phyloP scores from a whole-genome alignment of 37 sponge, comb jelly and placozoan species.

The Crambe crambe region DNA sequence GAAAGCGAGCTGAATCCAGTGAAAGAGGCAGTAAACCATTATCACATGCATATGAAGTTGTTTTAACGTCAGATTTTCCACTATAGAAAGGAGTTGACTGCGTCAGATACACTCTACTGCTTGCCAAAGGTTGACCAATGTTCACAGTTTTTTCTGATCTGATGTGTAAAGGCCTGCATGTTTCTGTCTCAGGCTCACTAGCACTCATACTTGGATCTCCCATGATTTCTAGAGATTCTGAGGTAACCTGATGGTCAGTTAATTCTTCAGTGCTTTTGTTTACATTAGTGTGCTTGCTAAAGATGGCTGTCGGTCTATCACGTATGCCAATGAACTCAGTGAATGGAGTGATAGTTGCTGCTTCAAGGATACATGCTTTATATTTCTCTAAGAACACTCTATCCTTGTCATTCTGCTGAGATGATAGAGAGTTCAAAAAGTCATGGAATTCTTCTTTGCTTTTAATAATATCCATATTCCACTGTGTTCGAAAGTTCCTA shows the following conservation, averaged over 20 bases:
- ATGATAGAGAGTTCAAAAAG: not conserved
- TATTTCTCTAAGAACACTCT: constrained; percentile 4
- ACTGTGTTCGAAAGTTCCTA: too few species aligned
- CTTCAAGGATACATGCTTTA: not conserved
- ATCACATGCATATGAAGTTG: not conserved
- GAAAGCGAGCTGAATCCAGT: constrained; percentile 41
- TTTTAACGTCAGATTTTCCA: not conserved
- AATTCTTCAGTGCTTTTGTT: not conserved
- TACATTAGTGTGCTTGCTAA: not conserved
- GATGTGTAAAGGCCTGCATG: not conserved
- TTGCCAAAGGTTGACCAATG: constrained; percentile 27
- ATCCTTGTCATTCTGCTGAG: not conserved
- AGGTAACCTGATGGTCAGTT: not conserved
- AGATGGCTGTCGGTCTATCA: constrained; percentile 4
- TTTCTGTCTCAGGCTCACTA: not conserved
- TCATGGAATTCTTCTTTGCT: not conserved
- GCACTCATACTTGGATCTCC: not conserved
- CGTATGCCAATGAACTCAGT: constrained; percentile 16
- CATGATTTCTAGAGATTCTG: not conserved
- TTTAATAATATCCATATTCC: not conserved
- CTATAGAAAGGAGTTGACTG: constrained; percentile 1
- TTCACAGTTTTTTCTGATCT: not conserved
- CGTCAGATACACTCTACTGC: constrained; percentile 10
- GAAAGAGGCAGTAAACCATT: constrained; percentile 17
- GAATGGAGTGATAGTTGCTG: constrained; percentile 6